Evolutionary conservation across 2,113 vertebrate genomes (phyloP), one percentile per base, ranked within the genome.

Genomic region (Chauna torquata): DNA sequence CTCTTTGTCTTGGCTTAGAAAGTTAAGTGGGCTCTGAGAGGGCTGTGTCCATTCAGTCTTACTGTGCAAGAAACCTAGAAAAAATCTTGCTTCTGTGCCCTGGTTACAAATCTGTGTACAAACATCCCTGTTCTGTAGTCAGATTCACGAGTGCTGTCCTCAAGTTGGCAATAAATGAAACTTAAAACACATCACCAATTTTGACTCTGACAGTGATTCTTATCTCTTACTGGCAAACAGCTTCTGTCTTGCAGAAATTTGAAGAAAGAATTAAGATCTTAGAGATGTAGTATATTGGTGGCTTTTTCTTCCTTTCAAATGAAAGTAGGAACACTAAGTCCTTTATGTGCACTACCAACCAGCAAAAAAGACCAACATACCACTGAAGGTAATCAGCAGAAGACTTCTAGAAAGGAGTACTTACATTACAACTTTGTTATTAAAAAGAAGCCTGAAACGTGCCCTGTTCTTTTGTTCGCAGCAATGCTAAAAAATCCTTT

Each of bases 91-190:
- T 82, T 38, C 8, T 7, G 27, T 77, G 87, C 34, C 30, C 59
- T 65, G 40, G 11, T 38, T 32, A 9, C 17, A 42, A n/a, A 12
- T 40, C 36, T 54, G 27, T 61, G 16, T 40, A 7, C 2, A 5
- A 38, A 32, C 30, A n/a, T 0, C 1, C 3, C 40, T 58, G 34
- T 16, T 79, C 36, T 34, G 0, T 27, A 9, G 36, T 47, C n/a
- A 54, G 45, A 12, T 40, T 72, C 8, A 2, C 2, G 0, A 72
- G 28, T 3, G 3, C 18, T 66, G 23, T 18, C 57, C 82, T 82
- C 28, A 38, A 0, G 52, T 25, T 89, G 61, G 49, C 52, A 61
- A 27, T 47, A 34, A 69, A 30, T 45, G 4, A 23, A 20, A 27
- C 16, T 8, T 42, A 17, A 36, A 83, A 8, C 28, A 8, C 0